Base-by-base conservation (phyloP, 2,113 vertebrate genomes). In the Garra rufa region DNA sequence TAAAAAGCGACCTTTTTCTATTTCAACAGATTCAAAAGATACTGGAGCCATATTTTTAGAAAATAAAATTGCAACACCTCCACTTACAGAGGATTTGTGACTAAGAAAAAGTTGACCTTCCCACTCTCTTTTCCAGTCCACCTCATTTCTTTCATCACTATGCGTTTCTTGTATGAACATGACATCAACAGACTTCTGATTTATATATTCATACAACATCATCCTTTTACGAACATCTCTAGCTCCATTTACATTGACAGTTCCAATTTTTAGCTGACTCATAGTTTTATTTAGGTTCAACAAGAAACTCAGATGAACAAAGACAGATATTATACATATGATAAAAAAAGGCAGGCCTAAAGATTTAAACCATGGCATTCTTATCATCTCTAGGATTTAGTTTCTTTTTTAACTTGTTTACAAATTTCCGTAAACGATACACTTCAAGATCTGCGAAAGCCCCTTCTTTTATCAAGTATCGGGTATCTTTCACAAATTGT, bases 161-260 rank as follows among this genome's bases (percentile, higher is more conserved):
- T 76, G 74, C 2, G 61, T 55, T 44, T 84, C 83, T 38, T 84
- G 73, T 19, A 28, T 9, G 63, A 55, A 57, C 75, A 57, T 15
- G 17, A 55, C 38, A n/a, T 78, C 59, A 38, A 28, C 30, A 4
- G 38, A 48, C 38, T 78, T 84, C 48, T 28, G 44, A 5, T 24
- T 28, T 57, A 84, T 11, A 21, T 41, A 17, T 9, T 55, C 65
- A 61, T 17, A 14, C 15, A 48, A 57, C 24, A 55, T 34, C n/a
- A 46, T n/a, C 10, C 43, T 78, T 79, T 74, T 57, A 10, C 26
- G n/a, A 24, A 15, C 65, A 52, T n/a, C n/a, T n/a, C n/a, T n/a
- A n/a, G n/a, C n/a, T n/a, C n/a, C n/a, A n/a, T n/a, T n/a, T n/a
- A n/a, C 24, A 10, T 76, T 76, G 3, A 67, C 9, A 11, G 57